A percentile compares a stretch with the other conserved stretches of the same genome.
Evolutionary conservation across 2,888 invertebrate genomes (phyloP).

Genomic region (Polietes domitor): DNA sequence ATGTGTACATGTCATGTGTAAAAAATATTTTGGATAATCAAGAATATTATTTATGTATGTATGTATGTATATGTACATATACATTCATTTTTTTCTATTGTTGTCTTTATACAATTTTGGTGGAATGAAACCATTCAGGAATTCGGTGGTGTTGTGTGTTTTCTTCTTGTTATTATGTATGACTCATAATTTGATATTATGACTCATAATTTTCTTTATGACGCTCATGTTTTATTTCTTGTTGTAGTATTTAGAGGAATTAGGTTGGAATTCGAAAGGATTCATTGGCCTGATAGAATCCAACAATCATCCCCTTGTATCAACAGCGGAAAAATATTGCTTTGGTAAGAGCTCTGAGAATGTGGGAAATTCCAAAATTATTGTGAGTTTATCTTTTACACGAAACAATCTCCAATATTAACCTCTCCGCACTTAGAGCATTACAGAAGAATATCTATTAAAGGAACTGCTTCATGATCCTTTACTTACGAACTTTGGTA

Average conservation of each 20-base stretch:
- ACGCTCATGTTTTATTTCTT: background rate
- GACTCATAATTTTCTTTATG: too few relatives aligned
- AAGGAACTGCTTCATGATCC: slow-evolving; percentile 98
- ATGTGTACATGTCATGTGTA: slow-evolving; percentile 49
- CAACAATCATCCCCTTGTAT: slow-evolving; percentile 92
- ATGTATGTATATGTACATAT: too few relatives aligned
- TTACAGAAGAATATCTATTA: slow-evolving; percentile 97
- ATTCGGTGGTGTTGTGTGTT: slow-evolving; percentile 50
- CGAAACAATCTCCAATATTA: slow-evolving; percentile 4
- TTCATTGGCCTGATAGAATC: slow-evolving; percentile 96
- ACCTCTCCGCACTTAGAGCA: slow-evolving; percentile 83
- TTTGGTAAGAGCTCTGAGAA: slow-evolving; percentile 89
- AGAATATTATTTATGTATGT: background rate
- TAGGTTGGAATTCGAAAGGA: slow-evolving; percentile 90
- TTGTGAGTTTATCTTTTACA: slow-evolving; percentile 40
- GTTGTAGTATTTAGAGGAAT: slow-evolving; percentile 92
- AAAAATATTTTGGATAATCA: slow-evolving; percentile 53
- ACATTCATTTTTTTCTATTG: too few relatives aligned
- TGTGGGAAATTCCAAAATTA: slow-evolving; percentile 81
- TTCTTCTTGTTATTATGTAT: too few relatives aligned
- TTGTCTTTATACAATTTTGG: too few relatives aligned
- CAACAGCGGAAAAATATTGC: slow-evolving; percentile 85
- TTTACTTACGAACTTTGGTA: slow-evolving; percentile 91
- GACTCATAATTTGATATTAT: too few relatives aligned
- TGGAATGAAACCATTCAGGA: too few relatives aligned